Evolutionary conservation across 2,113 vertebrate genomes (phyloP).

Genomic region (Suncus etruscus): DNA sequence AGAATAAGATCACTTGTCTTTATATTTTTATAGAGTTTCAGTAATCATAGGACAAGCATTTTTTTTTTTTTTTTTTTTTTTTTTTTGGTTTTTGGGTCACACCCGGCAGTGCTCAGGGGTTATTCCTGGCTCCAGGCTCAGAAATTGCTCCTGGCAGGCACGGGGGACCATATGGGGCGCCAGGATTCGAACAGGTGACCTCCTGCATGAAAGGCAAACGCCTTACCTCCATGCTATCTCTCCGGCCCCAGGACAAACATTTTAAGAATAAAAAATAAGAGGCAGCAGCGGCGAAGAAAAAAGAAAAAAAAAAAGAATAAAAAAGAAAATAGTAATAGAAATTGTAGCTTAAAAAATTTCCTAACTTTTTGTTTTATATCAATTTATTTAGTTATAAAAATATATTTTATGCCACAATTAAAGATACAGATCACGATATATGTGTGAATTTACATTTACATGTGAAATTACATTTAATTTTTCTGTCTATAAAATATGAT

Average conservation of each 20-base stretch:
- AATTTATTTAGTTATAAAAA: conserved; percentile 61
- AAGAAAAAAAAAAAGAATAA: background rate
- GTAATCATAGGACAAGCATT: too few relatives aligned
- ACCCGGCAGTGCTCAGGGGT: too few relatives aligned
- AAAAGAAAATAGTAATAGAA: conserved; percentile 60
- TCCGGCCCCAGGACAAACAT: background rate
- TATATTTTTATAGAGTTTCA: conserved; percentile 56
- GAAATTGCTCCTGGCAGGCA: too few relatives aligned
- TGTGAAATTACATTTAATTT: conserved; percentile 48
- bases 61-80: too few relatives aligned
- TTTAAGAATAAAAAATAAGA: conserved; percentile 48
- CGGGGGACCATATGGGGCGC: too few relatives aligned
- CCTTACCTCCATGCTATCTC: too few relatives aligned
- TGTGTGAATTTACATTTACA: background rate
- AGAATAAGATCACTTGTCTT: conserved; percentile 64
- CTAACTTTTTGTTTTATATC: conserved; percentile 36
- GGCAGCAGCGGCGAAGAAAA: too few relatives aligned
- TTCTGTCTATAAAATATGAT: conserved; percentile 47
- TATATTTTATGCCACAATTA: conserved; percentile 40
- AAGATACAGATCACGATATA: background rate
- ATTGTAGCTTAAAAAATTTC: conserved; percentile 58
- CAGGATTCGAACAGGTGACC: too few relatives aligned
- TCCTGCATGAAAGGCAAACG: too few relatives aligned
- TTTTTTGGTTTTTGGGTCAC: too few relatives aligned
- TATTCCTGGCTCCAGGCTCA: too few relatives aligned